Percentiles rank a stretch among this genome's conserved stretches.
These are phyloP conservation scores for Naja naja DNA, from an alignment of 2,113 vertebrate genomes.

Conservation along the genomic window DNA sequence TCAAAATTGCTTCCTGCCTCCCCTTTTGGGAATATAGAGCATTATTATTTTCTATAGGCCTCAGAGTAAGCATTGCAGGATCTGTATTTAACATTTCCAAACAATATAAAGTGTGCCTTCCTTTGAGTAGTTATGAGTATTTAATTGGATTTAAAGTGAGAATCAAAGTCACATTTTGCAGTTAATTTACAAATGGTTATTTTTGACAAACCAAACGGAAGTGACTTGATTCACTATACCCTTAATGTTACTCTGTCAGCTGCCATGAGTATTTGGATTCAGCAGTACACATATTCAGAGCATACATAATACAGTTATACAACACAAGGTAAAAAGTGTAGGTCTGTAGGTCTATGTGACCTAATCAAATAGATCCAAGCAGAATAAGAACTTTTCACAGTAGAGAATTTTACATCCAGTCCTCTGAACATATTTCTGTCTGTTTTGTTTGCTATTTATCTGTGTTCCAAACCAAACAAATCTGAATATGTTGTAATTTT, in stretches of 20 bases:
- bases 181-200: background rate
- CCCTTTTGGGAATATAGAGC: background rate
- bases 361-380: background rate
- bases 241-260: background rate
- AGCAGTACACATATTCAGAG: background rate
- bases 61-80: background rate
- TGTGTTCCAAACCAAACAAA: background rate
- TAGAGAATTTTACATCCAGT: background rate
- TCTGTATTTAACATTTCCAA: background rate
- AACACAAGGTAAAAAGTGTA: background rate
- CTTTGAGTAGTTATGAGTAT: background rate
- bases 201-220: background rate
- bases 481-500: conserved; percentile 23
- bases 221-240: background rate
- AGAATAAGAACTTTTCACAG: background rate
- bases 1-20: background rate
- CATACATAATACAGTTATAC: background rate
- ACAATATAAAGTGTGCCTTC: background rate
- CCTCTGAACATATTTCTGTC: background rate
- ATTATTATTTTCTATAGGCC: background rate
- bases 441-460: background rate
- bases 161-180: background rate
- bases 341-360: background rate
- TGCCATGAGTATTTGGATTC: background rate
- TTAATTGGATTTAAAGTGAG: background rate